Evolutionary conservation across 2,113 vertebrate species (phyloP).

Genomic region (Uria aalge): DNA sequence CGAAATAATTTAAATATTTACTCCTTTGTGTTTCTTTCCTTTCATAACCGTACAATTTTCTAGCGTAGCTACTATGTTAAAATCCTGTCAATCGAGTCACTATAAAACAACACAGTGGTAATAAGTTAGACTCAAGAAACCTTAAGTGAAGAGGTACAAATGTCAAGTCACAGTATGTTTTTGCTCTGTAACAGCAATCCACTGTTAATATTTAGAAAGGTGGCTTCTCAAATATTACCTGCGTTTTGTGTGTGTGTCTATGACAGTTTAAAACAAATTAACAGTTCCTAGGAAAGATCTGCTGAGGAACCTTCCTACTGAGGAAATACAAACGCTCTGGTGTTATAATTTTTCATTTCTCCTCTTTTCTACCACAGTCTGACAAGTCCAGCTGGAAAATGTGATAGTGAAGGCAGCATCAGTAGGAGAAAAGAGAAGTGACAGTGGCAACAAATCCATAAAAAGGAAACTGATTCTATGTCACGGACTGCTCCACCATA

Average conservation of each 20-base stretch:
- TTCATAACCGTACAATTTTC: not conserved
- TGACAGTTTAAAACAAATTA: not conserved
- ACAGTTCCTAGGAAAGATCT: not conserved
- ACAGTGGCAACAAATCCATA: not conserved
- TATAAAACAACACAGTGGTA: not conserved
- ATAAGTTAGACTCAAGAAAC: not conserved
- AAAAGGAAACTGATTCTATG: not conserved
- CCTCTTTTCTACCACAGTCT: not conserved
- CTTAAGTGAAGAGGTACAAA: not conserved
- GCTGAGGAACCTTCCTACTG: not conserved
- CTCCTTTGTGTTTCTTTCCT: not conserved
- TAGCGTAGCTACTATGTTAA: not conserved
- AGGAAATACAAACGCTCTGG: not conserved
- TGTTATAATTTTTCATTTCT: not conserved
- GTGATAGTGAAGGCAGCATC: fast-evolving
- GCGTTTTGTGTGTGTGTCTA: not conserved
- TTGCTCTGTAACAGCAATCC: not conserved
- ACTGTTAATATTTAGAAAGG: not conserved
- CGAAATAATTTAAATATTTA: not conserved
- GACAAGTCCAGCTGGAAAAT: not conserved
- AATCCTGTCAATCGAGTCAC: not conserved
- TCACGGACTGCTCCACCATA: not conserved
- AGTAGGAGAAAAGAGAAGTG: not conserved
- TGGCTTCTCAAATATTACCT: not conserved
- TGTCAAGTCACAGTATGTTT: not conserved